Conservation (phyloP, 2,888 invertebrate genomes). For the Noctua janthina region DNA sequence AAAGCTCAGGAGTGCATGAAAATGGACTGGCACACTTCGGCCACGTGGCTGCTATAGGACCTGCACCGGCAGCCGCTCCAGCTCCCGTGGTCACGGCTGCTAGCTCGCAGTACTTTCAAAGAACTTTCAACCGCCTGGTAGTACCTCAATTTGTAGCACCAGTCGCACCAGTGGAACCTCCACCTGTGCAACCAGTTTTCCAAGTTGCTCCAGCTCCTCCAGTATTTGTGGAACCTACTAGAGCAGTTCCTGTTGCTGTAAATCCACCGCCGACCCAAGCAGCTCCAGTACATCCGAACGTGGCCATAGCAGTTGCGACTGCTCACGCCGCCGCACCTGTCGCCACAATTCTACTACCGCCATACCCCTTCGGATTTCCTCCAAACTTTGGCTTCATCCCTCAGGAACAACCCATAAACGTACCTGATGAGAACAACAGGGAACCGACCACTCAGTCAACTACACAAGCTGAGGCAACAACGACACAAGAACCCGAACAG, state of each 20-base stretch:
- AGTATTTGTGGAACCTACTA: slow-evolving; percentile 63
- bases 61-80: slow-evolving; percentile 64
- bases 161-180: slow-evolving; percentile 57
- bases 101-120: slow-evolving; percentile 92
- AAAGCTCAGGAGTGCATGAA: slow-evolving; percentile 78
- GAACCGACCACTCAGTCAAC: slow-evolving; percentile 79
- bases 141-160: slow-evolving; percentile 71
- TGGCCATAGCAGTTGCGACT: slow-evolving; percentile 86
- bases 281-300: slow-evolving; percentile 78
- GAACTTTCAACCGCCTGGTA: slow-evolving; percentile 91
- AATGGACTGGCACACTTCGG: slow-evolving; percentile 51
- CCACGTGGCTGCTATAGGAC: slow-evolving; percentile 52
- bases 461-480: slow-evolving; percentile 74
- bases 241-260: slow-evolving; percentile 54
- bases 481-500: slow-evolving; percentile 73
- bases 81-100: slow-evolving; percentile 91
- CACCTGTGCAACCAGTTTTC: slow-evolving; percentile 61
- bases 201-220: slow-evolving; percentile 70
- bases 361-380: slow-evolving; percentile 86
- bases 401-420: slow-evolving; percentile 72
- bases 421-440: slow-evolving; percentile 74
- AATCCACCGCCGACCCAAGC: slow-evolving; percentile 65
- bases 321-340: slow-evolving; percentile 87
- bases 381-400: slow-evolving; percentile 80
- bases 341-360: slow-evolving; percentile 85